Base-by-base conservation (phyloP, 2,888 invertebrate genomes). In the Drosophila putrida region DNA sequence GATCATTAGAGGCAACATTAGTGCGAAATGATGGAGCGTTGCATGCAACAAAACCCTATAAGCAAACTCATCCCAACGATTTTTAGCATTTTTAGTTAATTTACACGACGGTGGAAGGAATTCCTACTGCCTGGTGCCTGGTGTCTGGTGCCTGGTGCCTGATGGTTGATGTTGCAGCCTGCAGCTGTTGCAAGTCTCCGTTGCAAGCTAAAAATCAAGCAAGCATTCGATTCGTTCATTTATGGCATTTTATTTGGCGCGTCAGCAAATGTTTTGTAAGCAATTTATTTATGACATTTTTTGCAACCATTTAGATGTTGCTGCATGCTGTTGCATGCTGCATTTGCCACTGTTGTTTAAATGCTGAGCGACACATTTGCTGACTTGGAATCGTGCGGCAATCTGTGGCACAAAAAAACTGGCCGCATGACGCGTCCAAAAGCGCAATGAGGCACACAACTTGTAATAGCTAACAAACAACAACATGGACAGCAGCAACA, bases 241-340 rank as follows among this genome's bases (percentile, higher is more conserved):
- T 91, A 91, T 90, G 90, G 90, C 82, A 85, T 89, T 91, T 91
- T 91, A 91, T 91, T 91, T 91, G 91, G 90, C 89, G 90, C 89
- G 87, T 82, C 78, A 83, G 87, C 90, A 83, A 88, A 82, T 86
- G 84, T 80, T 83, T 86, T 54, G 81, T 71, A 86, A 83, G 84
- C 90, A 83, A 89, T 89, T 86, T 86, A 89, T 89, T 88, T 86
- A 86, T 86, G 86, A 86, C 90, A 89, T 89, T 78, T 78, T 78
- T 76, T 50, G 50, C 50, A 35, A 70, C 82, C 78, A 65, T 73
- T 90, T 82, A 70, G 73, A 61, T 50, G 68, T 25, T 31, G 65
- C 39, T 25, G 64, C 25, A 20, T 41, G 50, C 11, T 50, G 49
- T 31, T 43, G 68, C 13, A 57, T 67, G 73, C 61, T 69, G 62